phyloP scores from a whole-genome alignment of 2,888 invertebrate genomes.

The Beris chalybata region DNA sequence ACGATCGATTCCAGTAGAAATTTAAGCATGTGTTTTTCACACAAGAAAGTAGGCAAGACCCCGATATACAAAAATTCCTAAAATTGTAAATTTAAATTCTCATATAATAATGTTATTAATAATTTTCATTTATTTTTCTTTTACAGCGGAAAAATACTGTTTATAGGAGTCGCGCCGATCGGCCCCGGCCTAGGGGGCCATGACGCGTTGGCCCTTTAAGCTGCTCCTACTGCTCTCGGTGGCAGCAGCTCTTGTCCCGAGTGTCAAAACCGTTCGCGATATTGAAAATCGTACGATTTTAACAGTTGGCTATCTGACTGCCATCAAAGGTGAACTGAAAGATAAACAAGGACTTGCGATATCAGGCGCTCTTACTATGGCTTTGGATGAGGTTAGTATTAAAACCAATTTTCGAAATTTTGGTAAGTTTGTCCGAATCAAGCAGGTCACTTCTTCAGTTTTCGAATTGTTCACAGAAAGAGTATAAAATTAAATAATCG shows the following conservation, averaged over 20 bases:
- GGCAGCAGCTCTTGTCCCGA: slow-evolving; percentile 60
- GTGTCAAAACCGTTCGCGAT: slow-evolving; percentile 54
- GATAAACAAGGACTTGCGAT: slow-evolving; percentile 84
- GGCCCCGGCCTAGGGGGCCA: slow-evolving; percentile 60
- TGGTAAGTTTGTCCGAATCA: too few species aligned
- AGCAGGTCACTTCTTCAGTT: too few species aligned
- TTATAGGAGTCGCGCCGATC: slow-evolving; percentile 64
- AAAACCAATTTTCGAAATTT: too few species aligned
- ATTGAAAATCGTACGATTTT: slow-evolving; percentile 60
- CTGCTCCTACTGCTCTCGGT: slow-evolving; percentile 67
- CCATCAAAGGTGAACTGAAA: slow-evolving; percentile 74
- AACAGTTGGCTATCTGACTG: slow-evolving; percentile 84
- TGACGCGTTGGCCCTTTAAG: slow-evolving; percentile 60
- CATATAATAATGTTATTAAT: too few species aligned
- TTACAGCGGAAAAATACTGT: slow-evolving; percentile 57
- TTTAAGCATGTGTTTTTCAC: too few species aligned
- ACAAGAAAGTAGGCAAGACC: too few species aligned
- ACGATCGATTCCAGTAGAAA: too few species aligned
- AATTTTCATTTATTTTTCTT: slow-evolving; percentile 40
- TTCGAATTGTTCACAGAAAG: too few species aligned
- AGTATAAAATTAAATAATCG: slow-evolving; percentile 1
- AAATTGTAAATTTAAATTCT: too few species aligned
- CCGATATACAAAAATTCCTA: too few species aligned
- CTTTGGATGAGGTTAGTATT: slow-evolving; percentile 73
- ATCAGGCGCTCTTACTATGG: slow-evolving; percentile 88